Evolutionary conservation across 2,113 vertebrate species (phyloP), one percentile per base, ranked within the genome.

Genomic region (Columbina picui): DNA sequence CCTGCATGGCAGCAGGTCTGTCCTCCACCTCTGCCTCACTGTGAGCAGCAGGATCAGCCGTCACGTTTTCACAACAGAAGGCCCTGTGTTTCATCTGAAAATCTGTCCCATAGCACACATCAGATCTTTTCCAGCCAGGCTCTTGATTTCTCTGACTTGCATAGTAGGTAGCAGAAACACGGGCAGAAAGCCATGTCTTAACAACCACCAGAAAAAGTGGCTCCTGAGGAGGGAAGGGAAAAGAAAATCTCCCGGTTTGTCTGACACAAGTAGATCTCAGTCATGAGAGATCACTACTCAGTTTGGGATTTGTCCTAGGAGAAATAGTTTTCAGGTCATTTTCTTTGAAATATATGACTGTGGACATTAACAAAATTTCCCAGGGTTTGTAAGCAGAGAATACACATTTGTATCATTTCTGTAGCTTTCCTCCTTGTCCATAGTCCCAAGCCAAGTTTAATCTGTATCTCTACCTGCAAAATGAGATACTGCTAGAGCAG

Each of bases 1-100:
- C 39, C 13, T 0, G 0, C n/a, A 19, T 20, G 23, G n/a, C 30
- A 14, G 6, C 2, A 12, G 27, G 12, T n/a, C 63, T 88, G 34
- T 80, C 6, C 0, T 26, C 41, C 55, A 17, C 56, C 53, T 70
- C 59, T 69, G 36, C 45, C 55, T 45, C 67, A 22, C 45, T 2
- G 0, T 1, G 0, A 57, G 30, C 36, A 81, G 39, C 27, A 57
- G 38, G 32, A 65, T 41, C 84, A 74, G 8, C 38, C 21, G 0
- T 36, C 55, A 6, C 1, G 0, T 70, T 90, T 69, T 34, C 53
- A 68, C 26, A 47, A n/a, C 10, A 61, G 25, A 2, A 47, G 38
- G 38, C 14, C 30, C 32, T 20, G 20, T 4, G 32, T 47, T 78
- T 63, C 47, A 56, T 30, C 52, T 64, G 34, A 55, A 91, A 70